Evolutionary conservation across 2,888 invertebrate genomes (phyloP).

Genomic region (Chrysolina americana): DNA sequence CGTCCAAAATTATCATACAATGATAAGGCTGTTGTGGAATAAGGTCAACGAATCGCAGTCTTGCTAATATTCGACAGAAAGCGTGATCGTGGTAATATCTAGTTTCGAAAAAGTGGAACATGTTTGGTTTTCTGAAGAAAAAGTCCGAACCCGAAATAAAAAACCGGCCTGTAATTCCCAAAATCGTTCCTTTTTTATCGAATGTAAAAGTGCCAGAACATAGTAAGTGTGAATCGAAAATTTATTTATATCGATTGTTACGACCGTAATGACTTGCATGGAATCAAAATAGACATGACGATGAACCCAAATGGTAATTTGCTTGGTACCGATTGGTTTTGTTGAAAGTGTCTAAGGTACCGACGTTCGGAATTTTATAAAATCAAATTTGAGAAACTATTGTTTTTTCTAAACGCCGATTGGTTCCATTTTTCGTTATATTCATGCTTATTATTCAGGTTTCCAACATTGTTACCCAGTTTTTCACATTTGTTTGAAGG

Average conservation of each 20-base stretch:
- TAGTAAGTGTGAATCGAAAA: constrained; percentile 5
- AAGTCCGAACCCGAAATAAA: background rate
- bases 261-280: constrained; percentile 1
- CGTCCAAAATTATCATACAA: constrained; percentile 21
- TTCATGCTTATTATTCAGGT: too few species aligned
- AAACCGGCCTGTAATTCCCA: background rate
- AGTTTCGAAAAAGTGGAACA: background rate
- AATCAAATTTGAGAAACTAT: too few species aligned
- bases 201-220: constrained; percentile 12
- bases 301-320: background rate
- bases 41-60: background rate
- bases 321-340: background rate
- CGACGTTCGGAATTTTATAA: background rate
- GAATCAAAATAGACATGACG: constrained; percentile 1
- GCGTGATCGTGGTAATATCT: background rate
- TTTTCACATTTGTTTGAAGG: too few species aligned
- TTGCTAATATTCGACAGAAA: too few species aligned
- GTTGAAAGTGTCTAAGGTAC: background rate
- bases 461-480: too few species aligned
- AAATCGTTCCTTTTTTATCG: background rate
- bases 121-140: constrained; percentile 4
- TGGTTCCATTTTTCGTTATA: too few species aligned
- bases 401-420: too few species aligned
- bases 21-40: constrained; percentile 3
- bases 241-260: background rate